Base-by-base conservation (phyloP, 2,113 vertebrate species). In the Ctenodactylus gundi region DNA sequence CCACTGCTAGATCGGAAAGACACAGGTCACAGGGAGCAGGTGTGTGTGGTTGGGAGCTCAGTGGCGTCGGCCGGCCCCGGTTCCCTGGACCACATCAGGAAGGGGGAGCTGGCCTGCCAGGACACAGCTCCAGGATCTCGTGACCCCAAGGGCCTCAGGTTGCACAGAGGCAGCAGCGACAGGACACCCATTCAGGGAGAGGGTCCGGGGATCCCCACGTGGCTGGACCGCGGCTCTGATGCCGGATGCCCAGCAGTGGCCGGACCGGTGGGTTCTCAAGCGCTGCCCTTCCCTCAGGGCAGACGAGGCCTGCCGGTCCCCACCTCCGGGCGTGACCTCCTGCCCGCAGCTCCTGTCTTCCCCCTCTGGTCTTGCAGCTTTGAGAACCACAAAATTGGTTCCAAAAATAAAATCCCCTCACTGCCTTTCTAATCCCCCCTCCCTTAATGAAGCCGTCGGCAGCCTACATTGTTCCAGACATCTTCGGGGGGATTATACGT, bases 401-500 rank as follows among this genome's bases (percentile, higher is more conserved):
- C 97, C 97, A 76, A 53, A 68, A 90, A 90, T 90, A 97, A 95
- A 94, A 94, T 94, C 90, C 94, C 97, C 96, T 97, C 96, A 96
- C 96, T 97, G 39, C 27, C 36, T 92, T 39, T 76, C 97, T 98
- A 98, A 98, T 98, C 98, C 96, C 81, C 92, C 92, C 97, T 98
- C 98, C 95, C 93, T 90, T 98, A 98, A 98, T 98, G 97, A 98
- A 98, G 98, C 95, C 96, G 95, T 95, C 96, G 97, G 98, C 97
- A 97, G 96, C 97, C 98, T 97, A 98, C 98, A 98, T 98, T 96
- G 97, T 98, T 98, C 98, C 97, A 98, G 96, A 98, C 98, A 98
- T 98, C 98, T 98, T 98, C 97, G 86, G 98, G 97, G 96, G 98
- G 98, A 98, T 98, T 98, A 98, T 98, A 80, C 97, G 97, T 98